Evolutionary conservation across 2,113 vertebrate genomes (phyloP).

Genomic region (Daboia siamensis): DNA sequence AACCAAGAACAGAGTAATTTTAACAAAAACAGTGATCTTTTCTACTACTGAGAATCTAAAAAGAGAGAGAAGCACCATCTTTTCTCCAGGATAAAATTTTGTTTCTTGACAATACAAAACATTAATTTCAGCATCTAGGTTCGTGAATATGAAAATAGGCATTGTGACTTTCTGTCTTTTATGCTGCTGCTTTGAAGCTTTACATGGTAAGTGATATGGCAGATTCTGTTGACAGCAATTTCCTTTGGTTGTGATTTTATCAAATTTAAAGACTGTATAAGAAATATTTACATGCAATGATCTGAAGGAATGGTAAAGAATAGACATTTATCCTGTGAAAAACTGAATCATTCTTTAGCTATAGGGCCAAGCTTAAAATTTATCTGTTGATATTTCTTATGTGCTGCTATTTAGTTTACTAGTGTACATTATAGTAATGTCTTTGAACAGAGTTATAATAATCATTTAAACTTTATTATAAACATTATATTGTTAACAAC

Average conservation of each 20-base stretch:
- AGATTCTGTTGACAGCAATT: constrained; percentile 37
- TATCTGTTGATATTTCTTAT: not conserved
- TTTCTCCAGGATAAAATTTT: not conserved
- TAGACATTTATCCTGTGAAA: not conserved
- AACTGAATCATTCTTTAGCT: not conserved
- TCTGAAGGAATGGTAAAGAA: not conserved
- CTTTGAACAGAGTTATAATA: not conserved
- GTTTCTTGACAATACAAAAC: constrained; percentile 21
- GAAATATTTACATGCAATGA: not conserved
- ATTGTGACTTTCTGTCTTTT: constrained; percentile 59
- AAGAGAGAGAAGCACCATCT: constrained; percentile 25
- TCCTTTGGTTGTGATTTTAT: constrained; percentile 24
- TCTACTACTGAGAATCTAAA: constrained; percentile 55
- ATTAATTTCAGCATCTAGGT: not conserved
- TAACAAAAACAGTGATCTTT: constrained; percentile 51
- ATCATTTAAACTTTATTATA: not conserved
- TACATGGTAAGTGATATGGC: constrained; percentile 64
- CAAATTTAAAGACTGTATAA: not conserved
- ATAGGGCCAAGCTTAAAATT: not conserved
- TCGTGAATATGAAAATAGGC: constrained; percentile 65
- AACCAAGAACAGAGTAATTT: not conserved
- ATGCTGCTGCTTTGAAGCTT: constrained; percentile 57
- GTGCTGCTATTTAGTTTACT: not conserved
- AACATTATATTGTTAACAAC: not conserved
- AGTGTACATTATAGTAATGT: not conserved